These are phyloP conservation scores for Capricornis sumatraensis DNA, from an alignment of 2,113 vertebrate genomes.

Conservation along the genomic window DNA sequence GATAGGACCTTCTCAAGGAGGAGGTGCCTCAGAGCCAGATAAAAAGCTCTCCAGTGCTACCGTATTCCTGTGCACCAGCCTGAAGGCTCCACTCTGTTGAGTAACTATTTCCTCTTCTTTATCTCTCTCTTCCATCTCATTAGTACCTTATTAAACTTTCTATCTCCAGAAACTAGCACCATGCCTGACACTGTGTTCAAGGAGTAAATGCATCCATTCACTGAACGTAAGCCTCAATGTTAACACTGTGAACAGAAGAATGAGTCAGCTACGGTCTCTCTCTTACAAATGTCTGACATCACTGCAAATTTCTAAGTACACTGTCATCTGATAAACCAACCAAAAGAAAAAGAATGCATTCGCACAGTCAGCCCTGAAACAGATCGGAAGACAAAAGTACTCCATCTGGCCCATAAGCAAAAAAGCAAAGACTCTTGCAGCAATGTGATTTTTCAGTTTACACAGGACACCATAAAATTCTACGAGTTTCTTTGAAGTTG, in stretches of 20 bases:
- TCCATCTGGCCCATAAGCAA: slow-evolving; percentile 52
- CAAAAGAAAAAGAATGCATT: slow-evolving; percentile 11
- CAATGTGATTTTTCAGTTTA: slow-evolving; percentile 64
- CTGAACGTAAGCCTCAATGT: not conserved
- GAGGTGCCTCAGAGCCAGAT: not conserved
- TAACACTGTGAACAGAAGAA: not conserved
- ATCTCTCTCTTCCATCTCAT: not conserved
- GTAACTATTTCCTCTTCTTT: not conserved
- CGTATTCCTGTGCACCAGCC: not conserved
- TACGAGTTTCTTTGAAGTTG: slow-evolving; percentile 51
- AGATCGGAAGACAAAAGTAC: slow-evolving; percentile 17
- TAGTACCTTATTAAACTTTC: not conserved
- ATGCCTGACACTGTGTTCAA: not conserved
- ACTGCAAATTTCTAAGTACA: not conserved
- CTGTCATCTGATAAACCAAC: not conserved
- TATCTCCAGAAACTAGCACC: not conserved
- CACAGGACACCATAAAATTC: slow-evolving; percentile 57
- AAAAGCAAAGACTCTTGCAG: not conserved
- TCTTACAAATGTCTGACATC: not conserved
- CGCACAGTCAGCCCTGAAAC: slow-evolving; percentile 18
- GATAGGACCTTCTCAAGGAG: not conserved
- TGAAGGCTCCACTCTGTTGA: not conserved
- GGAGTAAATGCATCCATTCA: not conserved
- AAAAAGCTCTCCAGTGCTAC: not conserved
- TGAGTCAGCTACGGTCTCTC: not conserved